Percentiles rank a stretch among this genome's conserved stretches.
phyloP scores from a whole-genome alignment of 2,888 invertebrate genomes.

The Lymantria dispar region DNA sequence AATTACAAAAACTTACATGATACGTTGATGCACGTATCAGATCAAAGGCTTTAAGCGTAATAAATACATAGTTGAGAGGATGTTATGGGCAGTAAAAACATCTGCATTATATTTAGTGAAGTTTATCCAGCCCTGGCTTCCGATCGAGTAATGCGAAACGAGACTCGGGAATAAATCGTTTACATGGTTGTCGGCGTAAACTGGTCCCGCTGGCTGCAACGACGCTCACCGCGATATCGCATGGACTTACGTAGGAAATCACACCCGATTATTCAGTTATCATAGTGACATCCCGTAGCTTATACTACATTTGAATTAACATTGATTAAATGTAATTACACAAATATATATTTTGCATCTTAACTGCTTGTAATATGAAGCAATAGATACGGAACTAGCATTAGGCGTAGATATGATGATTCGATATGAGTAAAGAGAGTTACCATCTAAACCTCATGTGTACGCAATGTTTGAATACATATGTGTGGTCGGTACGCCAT shows the following conservation, averaged over 20 bases:
- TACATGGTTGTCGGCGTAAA: slow-evolving; percentile 82
- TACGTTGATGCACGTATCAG: too few relatives aligned
- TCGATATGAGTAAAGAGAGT: slow-evolving; percentile 26
- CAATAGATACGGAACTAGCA: too few relatives aligned
- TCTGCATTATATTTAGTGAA: neutral
- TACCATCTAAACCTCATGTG: slow-evolving; percentile 55
- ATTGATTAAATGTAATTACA: too few relatives aligned
- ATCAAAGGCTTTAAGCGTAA: neutral
- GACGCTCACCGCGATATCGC: slow-evolving; percentile 39
- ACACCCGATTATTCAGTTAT: slow-evolving; percentile 39
- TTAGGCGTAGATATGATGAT: neutral
- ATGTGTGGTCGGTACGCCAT: slow-evolving; percentile 50
- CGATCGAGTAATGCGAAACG: slow-evolving; percentile 80
- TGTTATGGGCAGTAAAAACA: neutral
- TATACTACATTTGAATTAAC: too few relatives aligned
- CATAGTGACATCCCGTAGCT: too few relatives aligned
- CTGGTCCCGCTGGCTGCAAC: slow-evolving; percentile 68
- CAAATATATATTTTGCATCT: too few relatives aligned
- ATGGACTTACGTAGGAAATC: slow-evolving; percentile 63
- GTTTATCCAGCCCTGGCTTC: slow-evolving; percentile 64
- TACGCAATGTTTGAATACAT: slow-evolving; percentile 52
- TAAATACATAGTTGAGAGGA: neutral
- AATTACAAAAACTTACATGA: too few relatives aligned
- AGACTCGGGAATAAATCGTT: slow-evolving; percentile 80
- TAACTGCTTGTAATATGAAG: too few relatives aligned